Evolutionary conservation across 2,113 vertebrate genomes (phyloP).

Genomic region (Typhlomys cinereus): DNA sequence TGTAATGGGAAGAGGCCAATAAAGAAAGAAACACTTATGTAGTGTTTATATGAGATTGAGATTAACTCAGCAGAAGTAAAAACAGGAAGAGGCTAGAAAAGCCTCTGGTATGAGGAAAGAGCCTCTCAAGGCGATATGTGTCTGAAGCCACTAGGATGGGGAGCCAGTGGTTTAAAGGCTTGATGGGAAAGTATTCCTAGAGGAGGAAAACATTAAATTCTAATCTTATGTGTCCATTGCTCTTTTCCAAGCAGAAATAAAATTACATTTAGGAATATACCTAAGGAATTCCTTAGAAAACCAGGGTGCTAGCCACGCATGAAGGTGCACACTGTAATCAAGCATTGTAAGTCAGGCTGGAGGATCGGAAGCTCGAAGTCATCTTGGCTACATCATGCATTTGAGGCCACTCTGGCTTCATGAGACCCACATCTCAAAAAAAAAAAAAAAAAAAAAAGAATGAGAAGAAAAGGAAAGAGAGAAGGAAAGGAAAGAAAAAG

Average conservation of each 20-base stretch:
- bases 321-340: neutral
- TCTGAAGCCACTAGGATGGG: neutral
- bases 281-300: neutral
- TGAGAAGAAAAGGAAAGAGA: neutral
- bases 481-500: neutral
- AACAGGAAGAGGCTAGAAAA: too few species aligned
- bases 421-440: neutral
- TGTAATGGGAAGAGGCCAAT: neutral
- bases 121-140: neutral
- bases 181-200: neutral
- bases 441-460: neutral
- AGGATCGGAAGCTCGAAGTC: too few species aligned
- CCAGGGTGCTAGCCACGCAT: too few species aligned
- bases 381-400: neutral
- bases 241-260: neutral
- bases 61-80: neutral
- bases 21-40: neutral
- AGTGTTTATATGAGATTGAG: neutral
- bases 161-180: neutral
- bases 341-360: neutral
- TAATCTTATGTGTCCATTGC: too few species aligned
- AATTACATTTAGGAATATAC: neutral
- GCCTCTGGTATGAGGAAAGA: neutral
- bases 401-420: too few species aligned
- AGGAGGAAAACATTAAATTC: neutral